A percentile compares a stretch with the other conserved stretches of the same genome.
Evolutionary conservation across 1,140 invertebrate species (phyloP).

Genomic region (Lysiphlebus fabarum): DNA sequence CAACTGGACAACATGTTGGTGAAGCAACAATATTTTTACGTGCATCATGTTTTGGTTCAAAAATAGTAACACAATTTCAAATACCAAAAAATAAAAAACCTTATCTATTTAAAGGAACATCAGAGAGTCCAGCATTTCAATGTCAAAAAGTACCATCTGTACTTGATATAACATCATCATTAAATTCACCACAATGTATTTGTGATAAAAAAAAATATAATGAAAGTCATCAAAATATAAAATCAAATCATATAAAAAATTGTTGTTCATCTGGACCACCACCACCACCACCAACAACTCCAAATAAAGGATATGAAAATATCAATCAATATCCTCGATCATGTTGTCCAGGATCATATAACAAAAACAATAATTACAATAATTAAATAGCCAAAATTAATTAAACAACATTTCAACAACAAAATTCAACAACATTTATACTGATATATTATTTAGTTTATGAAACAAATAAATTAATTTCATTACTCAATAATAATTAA

Average conservation of each 20-base stretch:
- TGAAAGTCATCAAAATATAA: slow-evolving; percentile 15
- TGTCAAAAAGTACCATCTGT: slow-evolving; percentile 37
- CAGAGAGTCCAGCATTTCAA: slow-evolving; percentile 39
- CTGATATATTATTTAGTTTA: too few relatives aligned
- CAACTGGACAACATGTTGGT: slow-evolving; percentile 51
- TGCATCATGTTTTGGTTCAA: slow-evolving; percentile 63
- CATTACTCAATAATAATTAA: too few relatives aligned
- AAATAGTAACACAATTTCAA: slow-evolving; percentile 66
- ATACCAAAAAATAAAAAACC: slow-evolving; percentile 43
- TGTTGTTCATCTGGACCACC: slow-evolving; percentile 18
- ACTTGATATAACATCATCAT: neutral
- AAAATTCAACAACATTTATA: too few relatives aligned
- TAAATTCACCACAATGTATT: slow-evolving; percentile 19
- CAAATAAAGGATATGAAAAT: neutral
- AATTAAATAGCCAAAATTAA: too few relatives aligned
- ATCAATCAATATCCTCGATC: neutral
- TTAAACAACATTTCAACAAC: too few relatives aligned
- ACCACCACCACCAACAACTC: slow-evolving; percentile 9
- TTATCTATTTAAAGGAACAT: slow-evolving; percentile 46
- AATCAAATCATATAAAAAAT: slow-evolving; percentile 8
- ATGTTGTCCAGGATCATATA: neutral
- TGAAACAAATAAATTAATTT: too few relatives aligned
- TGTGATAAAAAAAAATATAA: slow-evolving; percentile 16
- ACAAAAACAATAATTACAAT: too few relatives aligned
- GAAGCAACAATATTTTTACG: slow-evolving; percentile 58